phyloP scores from a whole-genome alignment of 2,888 invertebrate species.

The Drosophila anceps region DNA sequence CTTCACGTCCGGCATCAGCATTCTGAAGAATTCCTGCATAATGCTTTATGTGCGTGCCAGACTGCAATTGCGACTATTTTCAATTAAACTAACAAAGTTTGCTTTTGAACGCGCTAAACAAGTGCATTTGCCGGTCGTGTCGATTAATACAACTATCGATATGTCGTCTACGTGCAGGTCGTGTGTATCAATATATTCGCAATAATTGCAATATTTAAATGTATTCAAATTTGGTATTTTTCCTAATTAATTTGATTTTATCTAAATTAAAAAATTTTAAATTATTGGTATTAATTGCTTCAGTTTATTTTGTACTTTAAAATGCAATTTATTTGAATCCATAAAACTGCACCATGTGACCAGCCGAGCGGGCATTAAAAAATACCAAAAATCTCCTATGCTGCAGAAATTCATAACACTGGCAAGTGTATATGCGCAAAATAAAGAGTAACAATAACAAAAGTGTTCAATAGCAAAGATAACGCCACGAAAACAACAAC shows the following conservation, averaged over 20 bases:
- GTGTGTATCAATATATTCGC: neutral
- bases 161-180: neutral
- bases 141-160: slow-evolving; percentile 22
- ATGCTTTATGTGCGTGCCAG: neutral
- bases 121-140: slow-evolving; percentile 53
- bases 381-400: neutral
- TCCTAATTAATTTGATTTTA: neutral
- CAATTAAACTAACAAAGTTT: slow-evolving; percentile 11
- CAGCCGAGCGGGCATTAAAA: neutral
- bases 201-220: neutral
- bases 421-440: slow-evolving; percentile 38
- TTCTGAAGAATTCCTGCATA: slow-evolving; percentile 81
- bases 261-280: neutral
- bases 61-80: neutral
- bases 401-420: slow-evolving; percentile 13
- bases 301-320: neutral
- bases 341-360: slow-evolving; percentile 5
- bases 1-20: slow-evolving; percentile 88
- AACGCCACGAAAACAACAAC: slow-evolving; percentile 20
- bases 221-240: neutral
- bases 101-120: slow-evolving; percentile 52
- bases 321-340: neutral
- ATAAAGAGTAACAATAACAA: slow-evolving; percentile 39
- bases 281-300: neutral
- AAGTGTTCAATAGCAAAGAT: slow-evolving; percentile 29